These are phyloP conservation scores for Chromoteleia sp. DNA, from an alignment of 2,888 invertebrate genomes.

Conservation along the genomic window DNA sequence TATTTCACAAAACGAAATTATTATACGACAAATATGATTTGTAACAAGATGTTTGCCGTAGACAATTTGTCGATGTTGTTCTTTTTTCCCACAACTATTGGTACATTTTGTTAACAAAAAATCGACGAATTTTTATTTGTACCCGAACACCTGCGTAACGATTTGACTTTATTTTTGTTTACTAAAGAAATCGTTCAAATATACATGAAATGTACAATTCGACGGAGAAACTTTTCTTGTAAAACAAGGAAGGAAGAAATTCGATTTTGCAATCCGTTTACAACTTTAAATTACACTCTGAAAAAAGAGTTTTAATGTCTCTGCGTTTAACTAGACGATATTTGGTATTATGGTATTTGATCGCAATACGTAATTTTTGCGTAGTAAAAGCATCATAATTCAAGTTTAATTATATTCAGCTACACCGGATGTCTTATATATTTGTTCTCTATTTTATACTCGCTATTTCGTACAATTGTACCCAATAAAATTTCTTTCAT, in stretches of 20 bases:
- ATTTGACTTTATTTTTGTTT: no score
- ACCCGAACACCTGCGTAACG: background rate
- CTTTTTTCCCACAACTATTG: no score
- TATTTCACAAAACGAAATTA: background rate
- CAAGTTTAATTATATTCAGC: constrained; percentile 1
- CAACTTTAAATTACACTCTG: background rate
- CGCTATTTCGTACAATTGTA: no score
- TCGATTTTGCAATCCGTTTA: constrained; percentile 8
- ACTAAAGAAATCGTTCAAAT: background rate
- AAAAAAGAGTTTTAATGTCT: no score
- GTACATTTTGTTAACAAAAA: no score
- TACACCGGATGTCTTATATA: no score
- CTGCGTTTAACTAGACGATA: no score
- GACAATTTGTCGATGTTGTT: background rate
- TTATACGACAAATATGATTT: background rate
- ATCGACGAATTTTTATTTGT: no score
- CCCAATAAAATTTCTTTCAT: constrained; percentile 23
- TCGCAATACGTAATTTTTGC: no score
- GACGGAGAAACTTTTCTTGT: constrained; percentile 8
- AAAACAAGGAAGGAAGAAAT: background rate
- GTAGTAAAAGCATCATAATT: background rate
- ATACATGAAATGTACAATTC: constrained; percentile 1
- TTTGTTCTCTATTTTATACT: no score
- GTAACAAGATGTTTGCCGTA: background rate
- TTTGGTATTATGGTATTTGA: no score